Evolutionary conservation across 2,888 invertebrate genomes (phyloP).

Genomic region (Pterostichus niger): DNA sequence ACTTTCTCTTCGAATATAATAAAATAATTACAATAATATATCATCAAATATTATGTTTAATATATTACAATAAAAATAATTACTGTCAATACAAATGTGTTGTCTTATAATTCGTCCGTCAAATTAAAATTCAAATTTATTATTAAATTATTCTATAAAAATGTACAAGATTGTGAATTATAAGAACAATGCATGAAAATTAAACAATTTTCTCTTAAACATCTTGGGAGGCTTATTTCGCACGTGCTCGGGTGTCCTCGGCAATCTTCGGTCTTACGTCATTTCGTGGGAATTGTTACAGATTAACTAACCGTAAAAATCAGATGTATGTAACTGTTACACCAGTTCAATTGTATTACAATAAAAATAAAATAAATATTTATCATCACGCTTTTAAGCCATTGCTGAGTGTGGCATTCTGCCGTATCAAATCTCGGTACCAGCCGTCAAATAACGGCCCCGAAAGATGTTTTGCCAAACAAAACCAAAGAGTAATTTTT

Average conservation of each 20-base stretch:
- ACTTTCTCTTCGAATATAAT: conserved; percentile 36
- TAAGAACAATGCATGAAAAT: conserved; percentile 12
- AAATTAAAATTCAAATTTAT: neutral
- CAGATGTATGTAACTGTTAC: neutral
- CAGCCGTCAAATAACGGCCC: too few relatives aligned
- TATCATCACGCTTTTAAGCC: too few relatives aligned
- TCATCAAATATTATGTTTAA: conserved; percentile 11
- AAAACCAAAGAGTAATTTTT: too few relatives aligned
- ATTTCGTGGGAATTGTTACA: conserved; percentile 67
- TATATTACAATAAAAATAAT: conserved; percentile 2
- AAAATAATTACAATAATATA: conserved; percentile 19
- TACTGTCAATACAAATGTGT: neutral
- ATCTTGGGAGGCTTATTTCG: conserved; percentile 21
- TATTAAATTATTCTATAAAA: neutral
- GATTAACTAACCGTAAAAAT: conserved; percentile 61
- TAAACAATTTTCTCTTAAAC: conserved; percentile 39
- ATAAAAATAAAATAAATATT: neutral
- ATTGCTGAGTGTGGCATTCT: too few relatives aligned
- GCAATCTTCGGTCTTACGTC: conserved; percentile 28
- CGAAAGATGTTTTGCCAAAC: too few relatives aligned
- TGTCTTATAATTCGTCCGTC: neutral
- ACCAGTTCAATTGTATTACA: neutral
- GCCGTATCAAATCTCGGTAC: too few relatives aligned
- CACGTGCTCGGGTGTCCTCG: conserved; percentile 40
- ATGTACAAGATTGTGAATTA: neutral